Evolutionary conservation across 2,797 vertebrate species (phyloP).

Genomic region (Euthynnus affinis): DNA sequence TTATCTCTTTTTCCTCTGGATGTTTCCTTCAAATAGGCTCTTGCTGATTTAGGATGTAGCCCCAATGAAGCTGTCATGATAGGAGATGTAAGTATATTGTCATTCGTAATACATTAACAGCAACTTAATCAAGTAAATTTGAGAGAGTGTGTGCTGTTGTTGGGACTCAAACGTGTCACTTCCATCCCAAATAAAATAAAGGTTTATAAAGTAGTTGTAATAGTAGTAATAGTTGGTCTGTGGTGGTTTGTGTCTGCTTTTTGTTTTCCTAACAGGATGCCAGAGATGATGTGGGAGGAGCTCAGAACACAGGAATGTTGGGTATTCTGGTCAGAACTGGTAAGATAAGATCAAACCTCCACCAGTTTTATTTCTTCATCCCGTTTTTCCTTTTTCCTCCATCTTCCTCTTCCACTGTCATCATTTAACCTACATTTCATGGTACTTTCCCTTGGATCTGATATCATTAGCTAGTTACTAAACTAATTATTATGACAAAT

Average conservation of each 20-base stretch:
- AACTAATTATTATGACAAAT: background rate
- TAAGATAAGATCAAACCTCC: conserved; percentile 65
- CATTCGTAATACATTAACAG: conserved; percentile 9
- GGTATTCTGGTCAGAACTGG: conserved; percentile 96
- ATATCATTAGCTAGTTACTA: background rate
- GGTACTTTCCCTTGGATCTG: background rate
- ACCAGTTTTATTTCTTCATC: background rate
- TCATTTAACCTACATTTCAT: background rate
- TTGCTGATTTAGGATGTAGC: conserved; percentile 87
- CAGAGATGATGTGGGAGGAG: conserved; percentile 95
- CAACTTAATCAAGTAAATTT: background rate
- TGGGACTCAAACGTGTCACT: background rate
- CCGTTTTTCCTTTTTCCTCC: background rate
- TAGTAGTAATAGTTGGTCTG: too few species aligned
- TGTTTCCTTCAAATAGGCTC: conserved; percentile 79
- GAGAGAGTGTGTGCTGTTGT: background rate
- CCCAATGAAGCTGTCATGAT: conserved; percentile 95
- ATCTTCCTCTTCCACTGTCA: background rate
- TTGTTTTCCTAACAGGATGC: conserved; percentile 86
- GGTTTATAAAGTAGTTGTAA: background rate
- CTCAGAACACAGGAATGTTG: conserved; percentile 92
- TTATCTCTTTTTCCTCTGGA: background rate
- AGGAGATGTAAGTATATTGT: conserved; percentile 85
- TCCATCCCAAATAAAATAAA: background rate
- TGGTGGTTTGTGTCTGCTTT: background rate